Conservation (phyloP, 2,888 invertebrate genomes). For the Norana najaformis region DNA sequence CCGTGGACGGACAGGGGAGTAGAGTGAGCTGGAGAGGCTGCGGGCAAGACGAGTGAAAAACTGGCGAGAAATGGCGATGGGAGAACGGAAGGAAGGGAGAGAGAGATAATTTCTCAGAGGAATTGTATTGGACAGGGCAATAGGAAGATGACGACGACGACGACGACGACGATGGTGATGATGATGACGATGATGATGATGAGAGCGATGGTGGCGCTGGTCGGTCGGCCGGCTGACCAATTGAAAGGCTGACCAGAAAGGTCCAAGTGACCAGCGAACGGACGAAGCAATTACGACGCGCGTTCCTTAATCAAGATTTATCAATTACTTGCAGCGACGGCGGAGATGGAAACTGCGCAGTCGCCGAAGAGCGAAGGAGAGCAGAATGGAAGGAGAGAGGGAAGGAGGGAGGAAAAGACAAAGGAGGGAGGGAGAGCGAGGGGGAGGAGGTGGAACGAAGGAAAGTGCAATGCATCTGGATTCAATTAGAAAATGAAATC, state of each 20-base stretch:
- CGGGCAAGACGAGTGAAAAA: not conserved
- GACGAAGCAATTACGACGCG: not conserved
- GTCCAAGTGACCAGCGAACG: not conserved
- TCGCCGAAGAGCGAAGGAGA: not conserved
- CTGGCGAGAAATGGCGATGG: not conserved
- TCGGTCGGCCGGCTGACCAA: not conserved
- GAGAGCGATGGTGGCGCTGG: not conserved
- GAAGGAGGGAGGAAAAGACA: not conserved
- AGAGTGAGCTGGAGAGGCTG: not conserved
- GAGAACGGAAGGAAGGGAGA: not conserved
- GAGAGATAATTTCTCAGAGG: too few relatives aligned
- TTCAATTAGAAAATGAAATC: constrained; percentile 19
- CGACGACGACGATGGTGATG: not conserved
- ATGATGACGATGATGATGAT: not conserved
- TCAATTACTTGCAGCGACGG: not conserved
- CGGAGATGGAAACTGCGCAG: not conserved
- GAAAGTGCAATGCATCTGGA: not conserved
- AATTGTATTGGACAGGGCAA: not conserved
- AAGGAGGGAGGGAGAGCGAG: not conserved
- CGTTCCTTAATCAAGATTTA: constrained; percentile 21
- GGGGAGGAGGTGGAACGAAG: not conserved
- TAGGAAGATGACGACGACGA: not conserved
- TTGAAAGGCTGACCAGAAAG: too few relatives aligned
- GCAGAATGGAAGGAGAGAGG: not conserved
- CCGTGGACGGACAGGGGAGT: not conserved